These are phyloP conservation scores for Eupithecia inturbata DNA, from an alignment of 2,888 invertebrate species.

Conservation along the genomic window DNA sequence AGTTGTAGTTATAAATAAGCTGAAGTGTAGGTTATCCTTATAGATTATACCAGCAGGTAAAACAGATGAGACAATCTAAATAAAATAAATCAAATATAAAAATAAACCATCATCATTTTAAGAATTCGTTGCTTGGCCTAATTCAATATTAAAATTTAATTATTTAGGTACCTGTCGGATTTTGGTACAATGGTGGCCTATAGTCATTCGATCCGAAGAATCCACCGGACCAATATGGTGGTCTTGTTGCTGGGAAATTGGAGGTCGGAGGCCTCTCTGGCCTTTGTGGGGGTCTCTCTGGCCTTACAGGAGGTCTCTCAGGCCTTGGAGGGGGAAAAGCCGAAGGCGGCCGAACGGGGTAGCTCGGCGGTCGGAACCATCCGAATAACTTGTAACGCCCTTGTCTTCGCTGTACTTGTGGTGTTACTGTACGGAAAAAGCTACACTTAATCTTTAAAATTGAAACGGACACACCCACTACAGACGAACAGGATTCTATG, in stretches of 20 bases:
- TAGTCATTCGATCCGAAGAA: slow-evolving; percentile 66
- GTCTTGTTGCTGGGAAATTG: slow-evolving; percentile 48
- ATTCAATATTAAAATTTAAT: background rate
- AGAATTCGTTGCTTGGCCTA: background rate
- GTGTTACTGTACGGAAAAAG: slow-evolving; percentile 52
- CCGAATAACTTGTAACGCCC: slow-evolving; percentile 42
- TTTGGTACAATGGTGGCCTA: slow-evolving; percentile 58
- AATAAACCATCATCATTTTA: background rate
- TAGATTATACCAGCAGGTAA: no score
- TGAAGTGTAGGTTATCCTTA: background rate
- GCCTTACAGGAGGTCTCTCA: slow-evolving; percentile 40
- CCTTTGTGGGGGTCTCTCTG: slow-evolving; percentile 44
- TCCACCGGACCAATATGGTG: slow-evolving; percentile 67
- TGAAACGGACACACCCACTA: background rate
- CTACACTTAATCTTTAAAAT: background rate
- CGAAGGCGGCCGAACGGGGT: slow-evolving; percentile 21
- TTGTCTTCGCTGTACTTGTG: slow-evolving; percentile 45
- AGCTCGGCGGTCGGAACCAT: slow-evolving; percentile 22
- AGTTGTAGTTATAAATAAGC: background rate
- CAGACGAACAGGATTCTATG: background rate
- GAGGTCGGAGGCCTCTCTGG: slow-evolving; percentile 45
- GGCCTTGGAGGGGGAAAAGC: slow-evolving; percentile 7
- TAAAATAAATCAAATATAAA: no score
- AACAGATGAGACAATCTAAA: no score
- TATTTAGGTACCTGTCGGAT: slow-evolving; percentile 69